A percentile compares a stretch with the other conserved stretches of the same genome.
Evolutionary conservation across 2,888 invertebrate genomes (phyloP).

Genomic region (Lepidochrysops patricia): DNA sequence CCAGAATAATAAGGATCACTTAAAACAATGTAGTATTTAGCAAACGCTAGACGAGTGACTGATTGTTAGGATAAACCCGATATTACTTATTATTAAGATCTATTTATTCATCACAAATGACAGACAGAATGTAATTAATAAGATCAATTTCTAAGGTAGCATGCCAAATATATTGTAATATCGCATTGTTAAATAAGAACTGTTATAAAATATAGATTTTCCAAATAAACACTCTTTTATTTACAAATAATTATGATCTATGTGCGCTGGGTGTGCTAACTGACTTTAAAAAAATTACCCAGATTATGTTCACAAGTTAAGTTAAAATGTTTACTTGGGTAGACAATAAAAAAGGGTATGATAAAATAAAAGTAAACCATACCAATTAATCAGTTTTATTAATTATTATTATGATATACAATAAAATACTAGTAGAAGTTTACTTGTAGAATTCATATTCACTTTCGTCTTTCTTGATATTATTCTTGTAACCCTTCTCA

Average conservation of each 20-base stretch:
- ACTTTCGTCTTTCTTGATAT: conserved; percentile 98
- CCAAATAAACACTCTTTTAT: conserved; percentile 30
- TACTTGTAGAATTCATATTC: conserved; percentile 99
- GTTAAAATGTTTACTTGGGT: neutral
- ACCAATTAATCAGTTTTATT: conserved; percentile 17
- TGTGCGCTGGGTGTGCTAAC: no score
- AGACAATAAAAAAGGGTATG: neutral
- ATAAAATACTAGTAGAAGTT: conserved; percentile 32
- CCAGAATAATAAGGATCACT: neutral
- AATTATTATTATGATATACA: conserved; percentile 20
- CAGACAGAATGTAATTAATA: conserved; percentile 20
- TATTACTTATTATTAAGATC: neutral
- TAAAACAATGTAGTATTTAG: neutral
- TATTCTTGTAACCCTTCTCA: conserved; percentile 99
- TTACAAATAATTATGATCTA: no score
- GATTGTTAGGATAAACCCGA: neutral
- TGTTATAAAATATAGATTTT: conserved; percentile 71
- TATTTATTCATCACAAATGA: conserved; percentile 13
- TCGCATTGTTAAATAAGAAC: conserved; percentile 67
- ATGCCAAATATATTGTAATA: conserved; percentile 73
- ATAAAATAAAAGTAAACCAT: neutral
- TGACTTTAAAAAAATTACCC: neutral
- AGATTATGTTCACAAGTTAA: no score
- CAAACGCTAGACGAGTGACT: neutral
- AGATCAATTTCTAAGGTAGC: conserved; percentile 43